These are phyloP conservation scores for Cryptomyrus ogoouensis DNA, from an alignment of 2,113 vertebrate species.

Conservation along the genomic window DNA sequence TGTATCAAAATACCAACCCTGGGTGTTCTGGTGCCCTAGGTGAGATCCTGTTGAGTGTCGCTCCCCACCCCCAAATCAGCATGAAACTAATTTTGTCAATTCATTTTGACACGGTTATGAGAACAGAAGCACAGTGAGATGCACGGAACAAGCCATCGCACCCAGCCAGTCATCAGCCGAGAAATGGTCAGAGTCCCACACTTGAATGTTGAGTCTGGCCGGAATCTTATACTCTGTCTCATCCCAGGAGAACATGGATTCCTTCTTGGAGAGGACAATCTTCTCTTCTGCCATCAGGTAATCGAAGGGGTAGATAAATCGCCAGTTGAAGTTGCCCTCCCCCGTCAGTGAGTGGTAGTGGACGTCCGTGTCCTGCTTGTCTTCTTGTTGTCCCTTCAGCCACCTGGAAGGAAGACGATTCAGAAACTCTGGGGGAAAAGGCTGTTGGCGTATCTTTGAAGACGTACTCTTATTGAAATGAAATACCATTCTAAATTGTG, in stretches of 20 bases:
- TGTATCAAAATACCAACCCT: neutral
- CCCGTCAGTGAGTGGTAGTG: slow-evolving; percentile 96
- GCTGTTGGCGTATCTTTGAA: neutral
- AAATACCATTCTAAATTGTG: neutral
- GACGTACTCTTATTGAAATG: neutral
- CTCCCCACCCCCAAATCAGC: neutral
- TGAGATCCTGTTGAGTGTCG: neutral
- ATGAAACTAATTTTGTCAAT: neutral
- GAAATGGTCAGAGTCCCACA: slow-evolving; percentile 98
- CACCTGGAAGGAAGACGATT: slow-evolving; percentile 62
- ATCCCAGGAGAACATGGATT: slow-evolving; percentile 99
- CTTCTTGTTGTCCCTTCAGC: slow-evolving; percentile 97
- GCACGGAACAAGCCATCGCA: slow-evolving; percentile 35
- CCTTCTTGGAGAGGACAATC: slow-evolving; percentile 97
- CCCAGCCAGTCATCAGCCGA: slow-evolving; percentile 93
- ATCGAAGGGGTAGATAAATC: slow-evolving; percentile 91
- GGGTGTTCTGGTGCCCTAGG: neutral
- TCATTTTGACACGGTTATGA: neutral
- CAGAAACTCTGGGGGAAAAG: neutral
- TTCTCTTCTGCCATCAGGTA: slow-evolving; percentile 94
- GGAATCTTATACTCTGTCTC: slow-evolving; percentile 98
- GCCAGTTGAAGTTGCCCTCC: slow-evolving; percentile 98
- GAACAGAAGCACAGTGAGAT: neutral
- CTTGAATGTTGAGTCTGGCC: slow-evolving; percentile 87
- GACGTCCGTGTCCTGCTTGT: slow-evolving; percentile 96